These are phyloP conservation scores for Cerceris ruficornis DNA, from an alignment of 2,888 invertebrate genomes.

Conservation along the genomic window DNA sequence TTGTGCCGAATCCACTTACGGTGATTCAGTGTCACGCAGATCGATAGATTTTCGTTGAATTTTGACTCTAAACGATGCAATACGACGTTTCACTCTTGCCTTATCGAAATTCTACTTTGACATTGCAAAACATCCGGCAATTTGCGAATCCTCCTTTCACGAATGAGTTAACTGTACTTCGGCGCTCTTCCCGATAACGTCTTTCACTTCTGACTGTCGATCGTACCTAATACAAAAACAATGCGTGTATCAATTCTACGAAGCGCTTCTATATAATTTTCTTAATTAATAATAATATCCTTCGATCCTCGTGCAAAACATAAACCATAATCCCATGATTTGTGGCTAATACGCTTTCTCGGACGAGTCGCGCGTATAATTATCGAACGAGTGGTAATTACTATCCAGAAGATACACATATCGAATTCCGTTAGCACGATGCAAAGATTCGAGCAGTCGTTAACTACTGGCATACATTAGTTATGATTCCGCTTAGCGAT, in stretches of 20 bases:
- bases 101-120: conserved; percentile 34
- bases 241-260: no score
- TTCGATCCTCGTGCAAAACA: background rate
- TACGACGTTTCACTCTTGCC: conserved; percentile 20
- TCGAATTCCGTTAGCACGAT: conserved; percentile 39
- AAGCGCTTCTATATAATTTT: no score
- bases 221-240: no score
- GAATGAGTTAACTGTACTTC: no score
- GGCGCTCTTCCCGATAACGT: background rate
- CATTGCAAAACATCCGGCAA: conserved; percentile 9
- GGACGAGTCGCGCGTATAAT: conserved; percentile 16
- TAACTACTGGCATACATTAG: conserved; percentile 40
- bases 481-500: conserved; percentile 45
- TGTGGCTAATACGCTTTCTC: conserved; percentile 18
- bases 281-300: no score
- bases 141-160: no score
- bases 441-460: conserved; percentile 7
- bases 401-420: conserved; percentile 16
- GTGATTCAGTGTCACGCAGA: conserved; percentile 30
- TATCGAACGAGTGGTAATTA: conserved; percentile 26
- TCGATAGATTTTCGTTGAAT: conserved; percentile 43
- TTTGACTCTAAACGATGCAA: conserved; percentile 21
- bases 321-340: background rate
- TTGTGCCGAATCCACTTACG: conserved; percentile 44
- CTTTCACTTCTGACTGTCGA: background rate